Base-by-base conservation (phyloP, 2,888 invertebrate species). In the Leptothorax acervorum region DNA sequence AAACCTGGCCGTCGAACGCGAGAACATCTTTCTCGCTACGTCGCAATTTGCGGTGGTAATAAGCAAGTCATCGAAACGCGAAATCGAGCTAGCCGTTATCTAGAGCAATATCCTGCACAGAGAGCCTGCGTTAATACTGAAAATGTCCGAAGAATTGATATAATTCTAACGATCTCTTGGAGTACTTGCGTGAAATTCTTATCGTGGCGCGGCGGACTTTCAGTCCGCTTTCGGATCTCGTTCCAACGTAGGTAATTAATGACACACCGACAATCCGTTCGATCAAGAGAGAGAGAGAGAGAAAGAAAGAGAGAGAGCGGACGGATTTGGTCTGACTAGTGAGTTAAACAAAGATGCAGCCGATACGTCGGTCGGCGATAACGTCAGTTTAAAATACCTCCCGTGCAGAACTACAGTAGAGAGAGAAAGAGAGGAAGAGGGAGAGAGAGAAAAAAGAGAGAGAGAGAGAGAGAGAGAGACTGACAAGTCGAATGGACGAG, bases 401-500 rank as follows among this genome's bases (percentile, higher is more conserved):
- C 57, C n/a, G n/a, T 23, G 48, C 45, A 11, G n/a, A 75, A 62
- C 45, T 35, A 45, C n/a, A n/a, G 9, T n/a, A 35, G 0, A 35
- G 9, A 62, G 18, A 35, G 8, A n/a, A 9, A 45, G 3, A 60
- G 73, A 70, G 3, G 18, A 1, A 12, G 8, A 18, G 1, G 31
- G 31, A 31, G 6, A 23, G 23, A 23, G 23, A 23, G 23, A 23
- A 23, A 23, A 23, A 23, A n/a, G 23, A 62, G 6, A 55, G 73
- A 70, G 0, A 18, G 8, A 8, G 11, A 42, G 8, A 39, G 39
- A 31, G n/a, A 6, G 23, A 65, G 9, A 55, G 70, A 73, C 84
- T 85, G 86, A 86, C 82, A 85, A 74, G 60, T 23, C 83, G 55
- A 66, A 82, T 70, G 63, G 70, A 76, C 74, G 60, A 74, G 75